Evolutionary conservation across 2,888 invertebrate genomes (phyloP).

Genomic region (Phortica magna): DNA sequence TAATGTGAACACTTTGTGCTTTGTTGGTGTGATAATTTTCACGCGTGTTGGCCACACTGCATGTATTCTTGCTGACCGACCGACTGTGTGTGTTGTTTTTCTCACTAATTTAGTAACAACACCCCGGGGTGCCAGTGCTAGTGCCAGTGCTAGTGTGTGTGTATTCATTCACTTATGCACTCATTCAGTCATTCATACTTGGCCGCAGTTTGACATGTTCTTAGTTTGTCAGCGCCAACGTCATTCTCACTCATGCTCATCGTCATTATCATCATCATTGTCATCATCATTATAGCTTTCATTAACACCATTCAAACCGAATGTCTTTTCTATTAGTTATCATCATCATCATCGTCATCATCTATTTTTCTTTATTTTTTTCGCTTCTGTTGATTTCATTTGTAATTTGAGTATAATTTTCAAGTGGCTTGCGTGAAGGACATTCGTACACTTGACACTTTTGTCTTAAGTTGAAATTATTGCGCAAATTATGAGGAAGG

Average conservation of each 20-base stretch:
- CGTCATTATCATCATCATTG: constrained; percentile 14
- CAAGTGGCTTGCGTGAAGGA: constrained; percentile 52
- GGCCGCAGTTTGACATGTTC: constrained; percentile 61
- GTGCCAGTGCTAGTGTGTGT: neutral
- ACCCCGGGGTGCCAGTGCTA: constrained; percentile 53
- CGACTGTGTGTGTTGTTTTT: constrained; percentile 48
- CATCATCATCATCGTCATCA: neutral
- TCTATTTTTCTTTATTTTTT: constrained; percentile 49
- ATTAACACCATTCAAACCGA: constrained; percentile 3
- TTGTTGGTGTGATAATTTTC: no score
- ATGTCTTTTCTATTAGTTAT: neutral
- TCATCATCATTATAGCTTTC: constrained; percentile 3
- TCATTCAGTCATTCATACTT: constrained; percentile 21
- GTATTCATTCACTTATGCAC: neutral
- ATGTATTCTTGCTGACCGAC: constrained; percentile 32
- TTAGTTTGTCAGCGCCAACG: neutral
- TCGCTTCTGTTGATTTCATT: constrained; percentile 64
- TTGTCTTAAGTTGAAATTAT: constrained; percentile 49
- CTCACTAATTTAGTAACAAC: constrained; percentile 67
- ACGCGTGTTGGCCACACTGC: constrained; percentile 29
- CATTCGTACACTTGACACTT: neutral
- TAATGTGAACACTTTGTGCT: no score
- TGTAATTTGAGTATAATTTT: constrained; percentile 66
- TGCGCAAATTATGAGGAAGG: constrained; percentile 70
- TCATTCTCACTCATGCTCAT: neutral